A percentile compares a stretch with the other conserved stretches of the same genome.
Conservation (phyloP, 1,140 invertebrate genomes). For the Telenomus remus region DNA sequence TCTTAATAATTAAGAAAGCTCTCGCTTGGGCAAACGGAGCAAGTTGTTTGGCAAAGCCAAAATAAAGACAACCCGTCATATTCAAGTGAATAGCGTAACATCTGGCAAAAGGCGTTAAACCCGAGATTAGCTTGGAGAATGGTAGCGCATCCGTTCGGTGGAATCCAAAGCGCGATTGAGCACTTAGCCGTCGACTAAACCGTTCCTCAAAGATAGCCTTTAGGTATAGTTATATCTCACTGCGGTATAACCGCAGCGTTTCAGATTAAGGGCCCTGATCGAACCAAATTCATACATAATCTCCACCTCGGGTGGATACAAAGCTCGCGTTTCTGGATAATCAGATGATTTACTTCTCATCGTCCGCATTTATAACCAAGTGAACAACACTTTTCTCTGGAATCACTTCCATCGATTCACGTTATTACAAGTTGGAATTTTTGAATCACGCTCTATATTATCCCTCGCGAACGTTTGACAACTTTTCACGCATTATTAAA, state of each 20-base stretch:
- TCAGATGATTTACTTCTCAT: constrained; percentile 2
- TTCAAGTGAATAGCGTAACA: constrained; percentile 31
- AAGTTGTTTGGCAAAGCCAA: constrained; percentile 11
- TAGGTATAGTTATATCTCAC: constrained; percentile 14
- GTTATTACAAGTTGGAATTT: constrained; percentile 12
- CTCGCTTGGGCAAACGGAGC: not conserved
- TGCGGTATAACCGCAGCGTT: constrained; percentile 34
- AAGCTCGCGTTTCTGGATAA: constrained; percentile 1
- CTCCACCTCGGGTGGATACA: constrained; percentile 7
- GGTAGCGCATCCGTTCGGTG: constrained; percentile 20
- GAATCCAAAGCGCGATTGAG: constrained; percentile 32
- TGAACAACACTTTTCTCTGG: constrained; percentile 11
- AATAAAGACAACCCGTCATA: constrained; percentile 37
- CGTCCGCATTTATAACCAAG: not conserved
- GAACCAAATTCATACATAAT: constrained; percentile 36
- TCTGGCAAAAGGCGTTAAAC: constrained; percentile 47
- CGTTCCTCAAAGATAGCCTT: constrained; percentile 24
- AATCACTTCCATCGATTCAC: too few species aligned
- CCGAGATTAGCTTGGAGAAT: constrained; percentile 37
- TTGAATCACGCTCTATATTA: constrained; percentile 12
- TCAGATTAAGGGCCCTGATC: constrained; percentile 35
- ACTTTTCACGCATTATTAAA: constrained; percentile 20
- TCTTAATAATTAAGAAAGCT: constrained; percentile 3
- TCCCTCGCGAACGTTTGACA: constrained; percentile 6
- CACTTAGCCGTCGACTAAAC: constrained; percentile 25